Conservation (phyloP, 2,797 vertebrate genomes). For the Botia kubotai region DNA sequence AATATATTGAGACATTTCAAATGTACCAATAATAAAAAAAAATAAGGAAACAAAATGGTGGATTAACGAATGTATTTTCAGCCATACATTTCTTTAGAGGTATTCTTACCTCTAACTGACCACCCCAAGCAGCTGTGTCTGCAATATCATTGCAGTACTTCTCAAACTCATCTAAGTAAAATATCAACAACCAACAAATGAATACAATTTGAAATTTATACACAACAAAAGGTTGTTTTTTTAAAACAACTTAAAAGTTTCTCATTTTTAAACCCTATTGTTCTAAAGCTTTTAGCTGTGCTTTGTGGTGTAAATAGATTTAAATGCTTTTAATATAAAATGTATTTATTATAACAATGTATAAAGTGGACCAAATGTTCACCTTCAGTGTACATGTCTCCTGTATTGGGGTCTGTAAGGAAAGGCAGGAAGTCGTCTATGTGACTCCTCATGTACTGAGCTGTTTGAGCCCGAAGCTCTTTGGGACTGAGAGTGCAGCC, state of each 20-base stretch:
- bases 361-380: neutral
- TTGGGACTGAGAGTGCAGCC: constrained; percentile 74
- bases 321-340: too few relatives aligned
- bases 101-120: constrained; percentile 91
- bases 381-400: constrained; percentile 89
- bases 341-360: neutral
- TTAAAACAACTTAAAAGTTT: neutral
- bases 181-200: neutral
- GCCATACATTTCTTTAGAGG: neutral
- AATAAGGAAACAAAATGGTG: neutral
- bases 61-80: neutral
- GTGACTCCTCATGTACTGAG: constrained; percentile 88
- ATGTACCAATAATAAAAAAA: neutral
- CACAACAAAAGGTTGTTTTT: neutral
- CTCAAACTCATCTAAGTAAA: constrained; percentile 88
- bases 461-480: constrained; percentile 83
- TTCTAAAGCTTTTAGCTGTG: neutral
- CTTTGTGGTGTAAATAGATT: neutral
- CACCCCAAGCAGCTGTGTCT: constrained; percentile 94
- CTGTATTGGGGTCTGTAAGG: constrained; percentile 88
- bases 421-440: constrained; percentile 92
- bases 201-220: neutral
- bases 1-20: neutral
- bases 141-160: constrained; percentile 94
- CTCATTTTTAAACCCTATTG: neutral